Conservation (phyloP, 2,888 invertebrate species). For the Stenodera caucasica region DNA sequence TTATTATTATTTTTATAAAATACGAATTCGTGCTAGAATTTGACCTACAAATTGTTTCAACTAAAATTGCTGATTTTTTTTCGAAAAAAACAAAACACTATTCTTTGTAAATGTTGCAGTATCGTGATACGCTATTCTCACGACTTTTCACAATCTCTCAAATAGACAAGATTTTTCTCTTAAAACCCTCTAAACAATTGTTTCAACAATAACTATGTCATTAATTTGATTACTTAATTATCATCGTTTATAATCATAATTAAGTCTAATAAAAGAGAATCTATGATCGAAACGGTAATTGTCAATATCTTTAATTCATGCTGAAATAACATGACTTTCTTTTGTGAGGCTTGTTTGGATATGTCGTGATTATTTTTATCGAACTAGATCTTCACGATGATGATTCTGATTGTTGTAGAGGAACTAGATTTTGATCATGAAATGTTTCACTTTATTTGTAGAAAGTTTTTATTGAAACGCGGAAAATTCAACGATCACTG, state of each 20-base stretch:
- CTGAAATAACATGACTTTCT: too few species aligned
- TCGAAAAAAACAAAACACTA: not conserved
- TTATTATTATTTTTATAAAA: too few species aligned
- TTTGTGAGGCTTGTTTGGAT: not conserved
- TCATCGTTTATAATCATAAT: too few species aligned
- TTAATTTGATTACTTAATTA: too few species aligned
- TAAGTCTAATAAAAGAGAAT: too few species aligned
- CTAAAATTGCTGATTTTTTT: not conserved
- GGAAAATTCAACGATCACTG: not conserved
- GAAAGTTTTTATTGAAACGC: not conserved
- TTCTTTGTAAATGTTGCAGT: slow-evolving; percentile 3
- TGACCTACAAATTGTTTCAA: not conserved
- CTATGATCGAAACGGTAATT: too few species aligned
- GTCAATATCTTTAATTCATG: too few species aligned
- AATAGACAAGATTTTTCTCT: not conserved
- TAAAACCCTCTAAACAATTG: not conserved
- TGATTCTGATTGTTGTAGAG: not conserved
- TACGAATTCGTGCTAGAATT: not conserved
- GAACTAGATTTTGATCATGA: not conserved
- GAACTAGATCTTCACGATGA: not conserved
- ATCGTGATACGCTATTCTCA: slow-evolving; percentile 6
- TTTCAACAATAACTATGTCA: not conserved
- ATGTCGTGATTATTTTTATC: slow-evolving; percentile 6
- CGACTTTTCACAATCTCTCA: not conserved
- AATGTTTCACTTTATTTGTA: not conserved